Evolutionary conservation across 1,140 invertebrate species (phyloP), one percentile per base, ranked within the genome.

Genomic region (Philopotamus ludificatus): DNA sequence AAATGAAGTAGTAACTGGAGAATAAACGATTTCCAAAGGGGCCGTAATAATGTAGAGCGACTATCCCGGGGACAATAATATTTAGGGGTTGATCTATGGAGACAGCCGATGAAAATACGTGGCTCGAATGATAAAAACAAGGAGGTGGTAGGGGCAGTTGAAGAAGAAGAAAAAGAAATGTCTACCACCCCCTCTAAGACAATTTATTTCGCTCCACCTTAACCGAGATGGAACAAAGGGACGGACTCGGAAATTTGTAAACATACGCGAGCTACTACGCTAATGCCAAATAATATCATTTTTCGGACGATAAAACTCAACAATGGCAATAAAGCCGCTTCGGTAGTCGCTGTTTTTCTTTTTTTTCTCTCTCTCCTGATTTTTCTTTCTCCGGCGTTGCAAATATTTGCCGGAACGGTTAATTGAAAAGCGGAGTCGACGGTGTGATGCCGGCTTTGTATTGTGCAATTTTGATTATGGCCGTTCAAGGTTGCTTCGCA

Each of bases 41-140:
- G 51, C 57, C 57, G 39, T 60, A 60, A 60, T 60, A 60, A 60
- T 60, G 57, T 47, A 22, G 41, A 60, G 41, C 57, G 42, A 60
- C 57, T 60, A 60, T 60, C 57, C n/a, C 57, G 57, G 57, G 57
- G 57, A 60, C 57, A 60, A 60, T 60, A 60, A 60, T 60, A 60
- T 60, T 60, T 60, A 60, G 57, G 57, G 39, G 28, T 60, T 60
- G 57, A 60, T 60, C 57, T 60, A 60, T 60, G 57, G 57, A 60
- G 57, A 60, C 57, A 60, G 57, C 57, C 57, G 57, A 60, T 60
- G 57, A 60, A 60, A 60, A 60, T 60, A 60, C 57, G 57, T 60
- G 57, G 44, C 21, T 26, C 57, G 57, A 60, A 60, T 34, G 57
- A 49, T 60, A 60, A 60, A 60, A 60, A 60, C 57, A 39, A 60